Evolutionary conservation across 2,797 vertebrate species (phyloP).

Genomic region (Lycodopsis pacificus): DNA sequence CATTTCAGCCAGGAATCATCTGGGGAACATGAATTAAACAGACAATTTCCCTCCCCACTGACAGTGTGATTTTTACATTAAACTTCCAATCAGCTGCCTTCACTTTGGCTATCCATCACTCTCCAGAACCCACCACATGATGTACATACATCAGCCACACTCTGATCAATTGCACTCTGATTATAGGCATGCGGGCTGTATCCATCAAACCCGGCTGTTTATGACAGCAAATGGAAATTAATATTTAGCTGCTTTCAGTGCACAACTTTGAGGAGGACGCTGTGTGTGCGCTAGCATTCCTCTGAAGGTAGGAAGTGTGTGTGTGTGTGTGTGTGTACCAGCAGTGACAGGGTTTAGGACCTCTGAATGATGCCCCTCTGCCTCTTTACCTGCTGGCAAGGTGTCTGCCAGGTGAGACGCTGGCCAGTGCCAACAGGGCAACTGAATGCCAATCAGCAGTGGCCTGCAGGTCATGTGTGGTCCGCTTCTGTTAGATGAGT

Average conservation of each 20-base stretch:
- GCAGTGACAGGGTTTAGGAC: constrained; percentile 66
- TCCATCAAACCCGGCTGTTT: constrained; percentile 63
- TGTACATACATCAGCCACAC: constrained; percentile 61
- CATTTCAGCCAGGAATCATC: constrained; percentile 40
- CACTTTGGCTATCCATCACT: constrained; percentile 70
- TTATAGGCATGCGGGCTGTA: constrained; percentile 56
- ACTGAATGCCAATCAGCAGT: constrained; percentile 67
- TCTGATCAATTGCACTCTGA: constrained; percentile 67
- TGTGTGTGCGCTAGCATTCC: neutral
- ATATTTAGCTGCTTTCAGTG: constrained; percentile 54
- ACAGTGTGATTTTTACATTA: constrained; percentile 67
- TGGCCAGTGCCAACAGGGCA: constrained; percentile 62
- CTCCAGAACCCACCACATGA: constrained; percentile 47
- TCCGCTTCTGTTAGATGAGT: constrained; percentile 41
- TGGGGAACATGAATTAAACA: constrained; percentile 61
- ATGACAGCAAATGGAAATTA: constrained; percentile 61
- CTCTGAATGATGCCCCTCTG: constrained; percentile 60
- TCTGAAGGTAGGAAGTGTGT: constrained; percentile 21
- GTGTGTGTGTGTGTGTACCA: constrained; percentile 4
- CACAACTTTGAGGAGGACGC: constrained; percentile 26
- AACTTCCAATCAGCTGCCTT: constrained; percentile 73
- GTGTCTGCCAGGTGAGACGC: constrained; percentile 60
- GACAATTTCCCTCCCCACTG: constrained; percentile 63
- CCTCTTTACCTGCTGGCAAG: constrained; percentile 57
- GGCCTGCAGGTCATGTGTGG: constrained; percentile 55